A percentile compares a stretch with the other conserved stretches of the same genome.
phyloP scores from a whole-genome alignment of 2,113 vertebrate genomes.

The Hiodon alosoides region DNA sequence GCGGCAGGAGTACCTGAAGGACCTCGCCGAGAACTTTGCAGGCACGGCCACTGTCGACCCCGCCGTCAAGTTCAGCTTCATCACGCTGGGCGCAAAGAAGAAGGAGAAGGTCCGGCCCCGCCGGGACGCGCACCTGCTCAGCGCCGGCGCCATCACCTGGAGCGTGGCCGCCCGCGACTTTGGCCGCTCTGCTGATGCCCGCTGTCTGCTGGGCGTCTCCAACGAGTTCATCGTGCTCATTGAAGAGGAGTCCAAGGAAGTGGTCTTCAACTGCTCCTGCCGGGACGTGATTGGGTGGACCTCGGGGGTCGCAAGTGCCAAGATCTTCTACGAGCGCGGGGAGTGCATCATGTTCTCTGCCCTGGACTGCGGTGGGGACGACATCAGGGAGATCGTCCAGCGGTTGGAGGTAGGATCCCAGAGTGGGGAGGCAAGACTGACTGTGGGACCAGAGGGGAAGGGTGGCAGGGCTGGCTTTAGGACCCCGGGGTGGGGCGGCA shows the following conservation, averaged over 20 bases:
- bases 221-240: constrained; percentile 94
- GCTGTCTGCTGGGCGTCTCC: constrained; percentile 88
- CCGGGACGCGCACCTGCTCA: constrained; percentile 83
- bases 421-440: not conserved
- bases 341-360: constrained; percentile 88
- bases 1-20: constrained; percentile 92
- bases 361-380: constrained; percentile 77
- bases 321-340: constrained; percentile 93
- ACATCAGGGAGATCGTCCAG: constrained; percentile 86
- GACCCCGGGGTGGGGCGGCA: no score
- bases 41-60: constrained; percentile 85
- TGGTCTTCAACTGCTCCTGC: constrained; percentile 96
- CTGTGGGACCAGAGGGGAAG: no score
- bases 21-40: constrained; percentile 92
- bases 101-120: constrained; percentile 87
- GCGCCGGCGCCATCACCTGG: constrained; percentile 88
- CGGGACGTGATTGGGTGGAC: constrained; percentile 98
- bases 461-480: no score
- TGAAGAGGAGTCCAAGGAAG: constrained; percentile 88
- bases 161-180: constrained; percentile 84
- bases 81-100: constrained; percentile 90
- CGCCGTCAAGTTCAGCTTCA: constrained; percentile 94
- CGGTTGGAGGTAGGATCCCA: constrained; percentile 77
- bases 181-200: constrained; percentile 78
- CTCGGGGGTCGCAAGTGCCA: constrained; percentile 83